Base-by-base conservation (phyloP, 2,888 invertebrate species). In the Pseudococcus longispinus region DNA sequence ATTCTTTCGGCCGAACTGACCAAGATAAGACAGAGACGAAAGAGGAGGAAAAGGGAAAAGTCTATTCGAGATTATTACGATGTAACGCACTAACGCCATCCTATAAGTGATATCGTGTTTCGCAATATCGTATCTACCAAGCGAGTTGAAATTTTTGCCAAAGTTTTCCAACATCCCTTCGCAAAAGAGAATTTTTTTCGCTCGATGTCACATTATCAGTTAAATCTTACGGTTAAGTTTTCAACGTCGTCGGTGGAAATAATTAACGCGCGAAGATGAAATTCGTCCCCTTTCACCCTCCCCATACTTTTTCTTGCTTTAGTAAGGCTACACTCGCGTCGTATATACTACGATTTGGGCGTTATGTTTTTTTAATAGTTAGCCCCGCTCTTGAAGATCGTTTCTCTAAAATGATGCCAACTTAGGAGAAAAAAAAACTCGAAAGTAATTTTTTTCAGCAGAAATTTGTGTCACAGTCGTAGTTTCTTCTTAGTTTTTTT, bases 281-380 rank as follows among this genome's bases (percentile, higher is more conserved):
- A 29, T 70, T 70, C 29, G 60, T 11, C 20, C 18, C 5, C 18
- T 15, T 32, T 2, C 37, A 37, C n/a, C 55, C n/a, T 46, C 46
- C 6, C 15, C 46, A 15, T 46, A 2, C 46, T 46, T 13, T 5
- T 51, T 2, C 4, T 51, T 20, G 60, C 23, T n/a, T 51, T 18
- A 18, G 51, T 11, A 44, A 13, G 13, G 5, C 37, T 44, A 44
- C 9, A 44, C 44, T 18, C 2, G 51, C 51, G n/a, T 37, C 37
- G 37, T 37, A 37, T 60, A 23, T 23, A 9, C n/a, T 70, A 70
- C 70, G 29, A 70, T 70, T 70, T 29, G 70, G 29, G 70, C 70
- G 70, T 70, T 70, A 70, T 70, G 70, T 29, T 70, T 70, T 70
- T 70, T 70, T 70, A 70, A 70, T 70, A 70, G 29, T 70, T 70